These are phyloP conservation scores for Sparus aurata DNA, from an alignment of 2,797 vertebrate species.

Conservation along the genomic window DNA sequence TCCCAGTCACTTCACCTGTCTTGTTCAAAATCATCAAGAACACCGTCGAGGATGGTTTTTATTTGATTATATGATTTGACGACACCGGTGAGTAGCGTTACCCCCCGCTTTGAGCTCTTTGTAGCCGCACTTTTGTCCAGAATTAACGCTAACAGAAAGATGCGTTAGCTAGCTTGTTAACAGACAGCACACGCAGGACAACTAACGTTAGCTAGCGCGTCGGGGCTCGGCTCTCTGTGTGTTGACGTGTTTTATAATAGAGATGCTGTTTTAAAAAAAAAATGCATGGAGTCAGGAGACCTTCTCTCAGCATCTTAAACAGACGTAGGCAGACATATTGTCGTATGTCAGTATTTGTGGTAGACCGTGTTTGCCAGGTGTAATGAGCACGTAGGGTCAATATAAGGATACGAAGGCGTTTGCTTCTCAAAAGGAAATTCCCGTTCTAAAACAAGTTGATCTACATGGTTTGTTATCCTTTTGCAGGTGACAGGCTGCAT, in stretches of 20 bases:
- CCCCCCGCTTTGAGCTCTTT: neutral
- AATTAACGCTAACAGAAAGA: neutral
- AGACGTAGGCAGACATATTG: neutral
- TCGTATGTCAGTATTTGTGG: neutral
- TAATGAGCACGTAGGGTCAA: neutral
- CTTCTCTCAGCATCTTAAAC: neutral
- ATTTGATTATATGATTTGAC: neutral
- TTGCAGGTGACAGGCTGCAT: conserved; percentile 45
- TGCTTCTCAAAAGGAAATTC: neutral
- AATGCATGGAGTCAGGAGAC: neutral
- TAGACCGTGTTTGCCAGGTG: neutral
- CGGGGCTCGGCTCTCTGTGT: too few relatives aligned
- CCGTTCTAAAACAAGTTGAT: neutral
- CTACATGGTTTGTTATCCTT: conserved; percentile 12
- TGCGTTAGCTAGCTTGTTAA: conserved; percentile 43
- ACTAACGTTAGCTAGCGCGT: too few relatives aligned
- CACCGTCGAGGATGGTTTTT: neutral
- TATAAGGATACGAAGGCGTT: neutral
- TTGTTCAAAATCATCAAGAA: neutral
- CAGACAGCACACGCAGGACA: neutral
- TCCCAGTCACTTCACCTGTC: conserved; percentile 1
- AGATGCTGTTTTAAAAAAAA: neutral
- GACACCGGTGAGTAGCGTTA: conserved; percentile 33
- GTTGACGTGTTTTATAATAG: neutral
- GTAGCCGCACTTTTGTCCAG: neutral